Base-by-base conservation (phyloP, 2,113 vertebrate species). In the Alethe castanea region DNA sequence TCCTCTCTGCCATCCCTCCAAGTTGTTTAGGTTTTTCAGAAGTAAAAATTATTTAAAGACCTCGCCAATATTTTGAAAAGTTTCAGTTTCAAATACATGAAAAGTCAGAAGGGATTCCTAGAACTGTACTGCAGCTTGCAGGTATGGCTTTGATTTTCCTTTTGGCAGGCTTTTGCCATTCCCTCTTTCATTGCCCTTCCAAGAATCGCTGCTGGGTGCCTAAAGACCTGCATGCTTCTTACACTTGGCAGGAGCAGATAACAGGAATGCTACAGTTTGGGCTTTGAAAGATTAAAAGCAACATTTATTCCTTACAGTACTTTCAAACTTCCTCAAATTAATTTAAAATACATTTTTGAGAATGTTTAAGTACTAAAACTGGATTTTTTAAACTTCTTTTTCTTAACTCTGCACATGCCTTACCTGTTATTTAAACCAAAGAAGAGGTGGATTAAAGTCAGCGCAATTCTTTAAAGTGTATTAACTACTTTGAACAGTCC, bases 71-170 rank as follows among this genome's bases (percentile, higher is more conserved):
- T 95, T 97, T 92, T 96, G 88, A 96, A 96, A 96, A 95, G 80
- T 95, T 96, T 94, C 95, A 31, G 14, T 97, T 97, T 96, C 92
- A 95, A 92, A 95, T 65, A 95, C 82, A 90, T 92, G 94, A 97
- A 96, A 91, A 93, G 93, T 97, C 95, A 84, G 76, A 96, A 95
- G 88, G 88, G 92, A 97, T 80, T 97, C 91, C 64, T 88, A 90
- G 92, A 97, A 62, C 86, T 96, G 65, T 62, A 86, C 38, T 89
- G 87, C 93, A 92, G 95, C 92, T 97, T 96, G 94, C 95, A 98
- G 97, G 97, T 97, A 97, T 94, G 97, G 95, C 96, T 98, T 96
- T 97, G 94, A 96, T 97, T 97, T 98, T 91, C 86, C 86, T 89
- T 85, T 97, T 97, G 97, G 96, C 97, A 94, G 77, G 53, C 50